phyloP scores from a whole-genome alignment of 2,797 vertebrate species.

The Bradypodion pumilum region DNA sequence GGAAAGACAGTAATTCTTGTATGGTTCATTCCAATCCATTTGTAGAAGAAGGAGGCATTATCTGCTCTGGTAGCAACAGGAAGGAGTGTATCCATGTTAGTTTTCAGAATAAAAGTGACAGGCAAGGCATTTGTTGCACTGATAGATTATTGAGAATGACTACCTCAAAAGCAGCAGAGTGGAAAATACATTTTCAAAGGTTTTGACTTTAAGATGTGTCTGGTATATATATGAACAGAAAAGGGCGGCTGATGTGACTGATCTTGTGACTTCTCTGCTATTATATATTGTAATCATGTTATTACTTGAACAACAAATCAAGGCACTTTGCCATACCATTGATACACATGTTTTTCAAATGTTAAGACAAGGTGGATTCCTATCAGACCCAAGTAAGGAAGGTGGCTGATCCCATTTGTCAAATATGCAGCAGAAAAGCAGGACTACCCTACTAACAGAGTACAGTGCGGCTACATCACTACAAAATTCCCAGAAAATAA shows the following conservation, averaged over 20 bases:
- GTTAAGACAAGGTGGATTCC: slow-evolving; percentile 5
- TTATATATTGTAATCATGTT: slow-evolving; percentile 29
- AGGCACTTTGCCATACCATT: slow-evolving; percentile 12
- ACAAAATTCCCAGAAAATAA: not conserved
- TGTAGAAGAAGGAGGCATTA: slow-evolving; percentile 21
- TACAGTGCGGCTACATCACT: too few relatives aligned
- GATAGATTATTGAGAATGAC: slow-evolving; percentile 31
- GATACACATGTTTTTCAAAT: not conserved
- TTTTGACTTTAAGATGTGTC: slow-evolving; percentile 1
- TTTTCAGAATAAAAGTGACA: slow-evolving; percentile 30
- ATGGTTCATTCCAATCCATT: slow-evolving; percentile 28
- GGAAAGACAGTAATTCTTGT: not conserved
- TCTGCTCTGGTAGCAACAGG: not conserved
- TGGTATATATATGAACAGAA: not conserved
- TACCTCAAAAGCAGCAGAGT: slow-evolving; percentile 26
- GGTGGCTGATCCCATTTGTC: not conserved
- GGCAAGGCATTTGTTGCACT: not conserved
- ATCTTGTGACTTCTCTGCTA: not conserved
- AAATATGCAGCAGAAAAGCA: not conserved
- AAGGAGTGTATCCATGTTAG: slow-evolving; percentile 1
- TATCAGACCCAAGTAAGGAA: not conserved
- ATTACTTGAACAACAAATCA: slow-evolving; percentile 6
- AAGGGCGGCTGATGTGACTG: not conserved
- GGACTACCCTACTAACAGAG: too few relatives aligned
- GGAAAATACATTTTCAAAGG: slow-evolving; percentile 27